Conservation (phyloP, 2,113 vertebrate species). For the Oreochromis aureus region DNA sequence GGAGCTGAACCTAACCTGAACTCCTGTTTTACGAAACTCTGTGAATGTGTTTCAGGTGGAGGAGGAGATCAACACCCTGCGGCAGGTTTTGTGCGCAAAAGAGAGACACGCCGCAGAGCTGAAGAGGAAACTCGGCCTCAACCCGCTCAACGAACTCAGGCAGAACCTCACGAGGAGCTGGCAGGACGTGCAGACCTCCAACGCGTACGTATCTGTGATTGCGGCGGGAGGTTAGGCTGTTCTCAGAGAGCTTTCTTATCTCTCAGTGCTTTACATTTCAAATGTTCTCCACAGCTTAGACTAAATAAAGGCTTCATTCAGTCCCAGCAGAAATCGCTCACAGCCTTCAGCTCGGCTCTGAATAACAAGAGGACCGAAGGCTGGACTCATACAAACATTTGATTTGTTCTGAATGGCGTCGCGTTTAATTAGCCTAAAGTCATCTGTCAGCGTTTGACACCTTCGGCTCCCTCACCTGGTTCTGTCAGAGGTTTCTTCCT, state of each 20-base stretch:
- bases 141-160: conserved; percentile 82
- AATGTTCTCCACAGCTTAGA: not conserved
- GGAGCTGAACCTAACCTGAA: not conserved
- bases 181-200: conserved; percentile 94
- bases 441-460: not conserved
- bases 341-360: not conserved
- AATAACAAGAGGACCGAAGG: not conserved
- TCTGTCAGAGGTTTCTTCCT: not conserved
- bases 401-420: not conserved
- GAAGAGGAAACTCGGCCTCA: conserved; percentile 90
- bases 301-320: not conserved
- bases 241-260: not conserved
- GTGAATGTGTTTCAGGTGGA: conserved; percentile 78
- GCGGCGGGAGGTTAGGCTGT: not conserved
- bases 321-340: not conserved
- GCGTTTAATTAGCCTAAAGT: fast-evolving
- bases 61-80: conserved; percentile 91
- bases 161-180: conserved; percentile 89
- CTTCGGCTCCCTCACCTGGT: not conserved
- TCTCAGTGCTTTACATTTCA: not conserved
- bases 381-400: not conserved
- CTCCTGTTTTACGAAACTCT: fast-evolving
- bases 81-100: conserved; percentile 93
- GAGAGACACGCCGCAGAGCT: conserved; percentile 88
- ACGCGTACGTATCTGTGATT: conserved; percentile 77